Base-by-base conservation (phyloP, 2,888 invertebrate species). In the Megastigmus dorsalis region DNA sequence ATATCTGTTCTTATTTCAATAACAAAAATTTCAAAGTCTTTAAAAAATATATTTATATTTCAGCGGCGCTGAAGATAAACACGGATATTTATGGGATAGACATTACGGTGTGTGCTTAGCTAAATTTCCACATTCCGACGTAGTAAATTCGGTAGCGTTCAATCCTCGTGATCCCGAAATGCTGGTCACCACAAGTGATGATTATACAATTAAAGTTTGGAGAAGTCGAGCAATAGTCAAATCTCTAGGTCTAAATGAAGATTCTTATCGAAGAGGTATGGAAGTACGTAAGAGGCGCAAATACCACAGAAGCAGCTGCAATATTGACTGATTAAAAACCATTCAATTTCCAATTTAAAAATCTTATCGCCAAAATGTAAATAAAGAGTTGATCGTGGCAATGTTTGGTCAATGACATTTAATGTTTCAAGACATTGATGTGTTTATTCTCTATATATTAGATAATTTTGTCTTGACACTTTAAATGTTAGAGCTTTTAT, bases 101-200 rank as follows among this genome's bases (percentile, higher is more conserved):
- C 95, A 95, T 84, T 95, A 95, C 84, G 95, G 95, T 4, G 90
- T 93, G 4, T 94, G 94, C 82, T 88, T 96, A 75, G 92, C 92
- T 0, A 93, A 93, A 82, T 93, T 93, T 80, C 93, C 93, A 2
- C 95, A 96, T 84, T 88, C 88, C 0, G 95, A 95, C 86, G 95
- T 95, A 7, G 95, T 95, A 0, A 95, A 95, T 88, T 93, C 94
- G 20, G 95, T 95, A 1, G 95, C 95, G 2, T 95, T 96, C 84
- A 95, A 95, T 89, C 95, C 95, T 0, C 89, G 89, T 75, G 93
- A 95, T 88, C 91, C 93, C 0, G 93, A 95, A 88, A 94, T 95
- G 92, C 88, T 95, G 33, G 93, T 96, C 6, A 94, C 95, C 5
- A 94, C 94, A 9, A 95, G 95, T 69, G 95, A 96, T 85, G 96